Evolutionary conservation across 2,888 invertebrate species (phyloP), one percentile per base, ranked within the genome.

Genomic region (Tridacna gigas): DNA sequence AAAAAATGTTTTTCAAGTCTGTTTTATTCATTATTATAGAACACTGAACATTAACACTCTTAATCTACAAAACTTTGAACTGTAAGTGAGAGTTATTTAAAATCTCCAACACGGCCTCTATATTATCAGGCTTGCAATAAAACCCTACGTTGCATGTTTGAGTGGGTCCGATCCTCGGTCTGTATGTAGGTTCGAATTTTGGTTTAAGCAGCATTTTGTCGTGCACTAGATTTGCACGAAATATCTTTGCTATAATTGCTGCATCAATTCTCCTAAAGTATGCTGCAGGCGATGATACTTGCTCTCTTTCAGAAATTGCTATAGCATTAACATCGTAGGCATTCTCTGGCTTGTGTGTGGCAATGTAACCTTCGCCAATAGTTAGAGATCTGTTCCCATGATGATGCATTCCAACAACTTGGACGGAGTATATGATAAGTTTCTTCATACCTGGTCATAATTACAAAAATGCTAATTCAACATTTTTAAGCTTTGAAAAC

Each of bases 341-440:
- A 67, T 67, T 67, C 7, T 67, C 26, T 26, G 67, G 37, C 37
- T 67, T 11, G 20, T 67, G 67, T 67, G 67, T 25, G 18, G 67
- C 67, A 25, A 67, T 9, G 20, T 67, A 67, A 37, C 67, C 67
- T 56, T 56, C 56, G 15, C 67, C 67, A 67, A 67, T 20, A 25
- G 22, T 67, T 22, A 67, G 37, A 13, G 67, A 26, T 26, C 7
- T 67, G 11, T 67, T 15, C 11, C 67, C 67, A 67, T 67, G 67
- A 26, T 67, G 67, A 37, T 67, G 67, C 67, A 67, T 67, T 25
- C 67, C 67, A 26, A 67, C 67, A 26, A 28, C 67, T 67, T 67
- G 13, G 12, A 67, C 15, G 7, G 67, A 67, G 67, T 67, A 37
- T 25, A 67, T 67, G 67, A 67, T 67, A 18, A 67, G 26, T 26